Evolutionary conservation across 2,888 invertebrate genomes (phyloP), one percentile per base, ranked within the genome.

Genomic region (Desoria tigrina): DNA sequence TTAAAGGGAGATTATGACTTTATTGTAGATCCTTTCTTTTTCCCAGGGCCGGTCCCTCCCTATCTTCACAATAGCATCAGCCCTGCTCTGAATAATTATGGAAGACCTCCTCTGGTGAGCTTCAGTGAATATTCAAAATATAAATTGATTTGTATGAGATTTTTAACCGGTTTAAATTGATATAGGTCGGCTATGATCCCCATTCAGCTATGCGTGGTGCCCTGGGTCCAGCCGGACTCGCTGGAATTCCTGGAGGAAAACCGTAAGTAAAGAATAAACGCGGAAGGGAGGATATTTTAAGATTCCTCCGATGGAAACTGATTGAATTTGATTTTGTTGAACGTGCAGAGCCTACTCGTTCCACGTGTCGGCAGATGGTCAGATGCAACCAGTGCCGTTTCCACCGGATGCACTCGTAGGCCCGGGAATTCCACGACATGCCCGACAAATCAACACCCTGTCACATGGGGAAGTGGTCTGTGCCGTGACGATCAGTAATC

Each of bases 381-480:
- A 90, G 79, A 87, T 92, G 85, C 90, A 91, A 81, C 95, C 93
- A 57, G 94, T 94, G 77, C 93, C 92, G 66, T 96, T 96, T 83
- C 95, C 95, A 28, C 89, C 91, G 26, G 96, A 97, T 81, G 94
- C 95, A 69, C 85, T 94, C 70, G 89, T 92, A 79, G 94, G 92
- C 24, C 91, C 93, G 39, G 96, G 94, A 69, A 94, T 96, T 77
- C 96, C 96, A 49, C 84, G 93, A 65, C 93, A 94, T 81, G 94
- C 94, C 63, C 86, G 93, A 50, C 93, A 94, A 82, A 90, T 94
- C 77, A 92, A 92, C 81, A 94, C 94, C 16, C 84, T 97, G 69
- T 90, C 89, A 73, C 96, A 97, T 81, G 96, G 96, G 32, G 96
- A 97, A 81, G 96, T 96, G 63, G 96, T 96, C 27, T 96, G 96